Percentiles rank a stretch among this genome's conserved stretches.
Evolutionary conservation across 2,888 invertebrate genomes (phyloP).

Genomic region (Lingula anatina): DNA sequence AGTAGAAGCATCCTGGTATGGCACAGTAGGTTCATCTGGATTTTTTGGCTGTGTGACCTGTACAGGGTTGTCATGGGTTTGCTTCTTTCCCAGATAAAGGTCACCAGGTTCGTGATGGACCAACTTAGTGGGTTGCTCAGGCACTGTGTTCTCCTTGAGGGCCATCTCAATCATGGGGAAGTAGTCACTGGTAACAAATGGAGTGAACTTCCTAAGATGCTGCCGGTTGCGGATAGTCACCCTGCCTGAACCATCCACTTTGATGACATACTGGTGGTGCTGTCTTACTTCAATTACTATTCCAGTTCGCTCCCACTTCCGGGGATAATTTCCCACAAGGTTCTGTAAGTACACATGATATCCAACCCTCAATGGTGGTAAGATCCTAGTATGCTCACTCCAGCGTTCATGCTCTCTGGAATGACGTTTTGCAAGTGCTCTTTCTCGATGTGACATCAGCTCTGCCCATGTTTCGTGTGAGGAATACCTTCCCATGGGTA

Average conservation of each 20-base stretch:
- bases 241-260: constrained; percentile 15
- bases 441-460: constrained; percentile 6
- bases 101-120: too few species aligned
- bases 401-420: constrained; percentile 10
- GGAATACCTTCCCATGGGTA: constrained; percentile 10
- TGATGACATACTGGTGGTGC: constrained; percentile 14
- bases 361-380: constrained; percentile 13
- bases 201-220: constrained; percentile 12
- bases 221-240: constrained; percentile 14
- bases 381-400: constrained; percentile 9
- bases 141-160: too few species aligned
- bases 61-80: too few species aligned
- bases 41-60: too few species aligned
- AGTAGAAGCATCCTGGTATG: too few species aligned
- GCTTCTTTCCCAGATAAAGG: too few species aligned
- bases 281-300: constrained; percentile 12
- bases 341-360: constrained; percentile 15
- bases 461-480: constrained; percentile 14
- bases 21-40: too few species aligned
- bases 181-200: background rate
- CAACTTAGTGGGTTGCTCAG: too few species aligned
- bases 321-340: constrained; percentile 9
- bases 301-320: constrained; percentile 13
- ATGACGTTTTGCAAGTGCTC: constrained; percentile 9
- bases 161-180: too few species aligned